These are phyloP conservation scores for Corvus hawaiiensis DNA, from an alignment of 2,113 vertebrate species.

Conservation along the genomic window DNA sequence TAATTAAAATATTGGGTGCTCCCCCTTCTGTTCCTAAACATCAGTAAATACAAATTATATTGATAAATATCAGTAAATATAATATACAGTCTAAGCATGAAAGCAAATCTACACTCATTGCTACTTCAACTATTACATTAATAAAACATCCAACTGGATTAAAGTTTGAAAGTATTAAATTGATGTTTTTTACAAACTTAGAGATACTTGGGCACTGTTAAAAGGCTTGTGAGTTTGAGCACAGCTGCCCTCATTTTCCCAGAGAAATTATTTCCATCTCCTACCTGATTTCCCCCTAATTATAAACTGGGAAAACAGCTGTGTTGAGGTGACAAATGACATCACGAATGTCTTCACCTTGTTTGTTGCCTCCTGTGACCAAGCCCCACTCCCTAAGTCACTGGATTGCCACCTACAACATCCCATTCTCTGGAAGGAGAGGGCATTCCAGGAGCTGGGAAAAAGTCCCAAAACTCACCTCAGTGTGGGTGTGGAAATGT, in stretches of 20 bases:
- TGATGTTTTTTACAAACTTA: not conserved
- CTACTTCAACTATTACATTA: not conserved
- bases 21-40: not conserved
- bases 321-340: not conserved
- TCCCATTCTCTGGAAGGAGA: not conserved
- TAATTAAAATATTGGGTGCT: not conserved
- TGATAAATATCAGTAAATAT: not conserved
- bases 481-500: not conserved
- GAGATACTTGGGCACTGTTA: not conserved
- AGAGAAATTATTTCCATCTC: not conserved
- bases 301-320: not conserved
- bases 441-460: not conserved
- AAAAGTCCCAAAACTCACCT: not conserved
- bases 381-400: not conserved
- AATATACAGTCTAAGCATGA: accelerated
- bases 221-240: not conserved
- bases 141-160: not conserved
- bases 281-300: not conserved
- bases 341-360: not conserved
- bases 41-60: not conserved
- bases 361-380: not conserved
- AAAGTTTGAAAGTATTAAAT: not conserved
- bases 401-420: not conserved
- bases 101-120: not conserved
- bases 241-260: not conserved